Evolutionary conservation across 2,113 vertebrate genomes (phyloP), one percentile per base, ranked within the genome.

Genomic region (Actenoides lindsayi): DNA sequence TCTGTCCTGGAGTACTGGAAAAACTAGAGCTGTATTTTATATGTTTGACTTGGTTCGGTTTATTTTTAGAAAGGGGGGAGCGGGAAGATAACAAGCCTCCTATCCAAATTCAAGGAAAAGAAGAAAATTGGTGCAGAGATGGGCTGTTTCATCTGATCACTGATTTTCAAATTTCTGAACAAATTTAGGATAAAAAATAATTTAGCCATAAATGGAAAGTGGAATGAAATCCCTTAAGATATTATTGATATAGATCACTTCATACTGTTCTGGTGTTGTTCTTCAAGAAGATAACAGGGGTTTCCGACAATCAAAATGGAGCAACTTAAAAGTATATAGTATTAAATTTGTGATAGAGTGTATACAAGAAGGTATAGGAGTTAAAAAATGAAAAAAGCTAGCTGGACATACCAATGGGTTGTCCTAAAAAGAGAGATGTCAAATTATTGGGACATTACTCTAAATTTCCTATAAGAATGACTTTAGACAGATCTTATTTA

Each of bases 11-110:
- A 56, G 28, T 57, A 51, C 16, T 82, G 27, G 33, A 74, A 87
- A 25, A 50, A 50, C 20, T 54, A 53, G 6, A 81, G 11, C 7
- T 48, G 1, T 53, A 23, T 54, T 67, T 71, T 87, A 21, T 64
- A 12, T 7, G 13, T 1, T 20, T 13, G 1, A 1, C 54, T 89
- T 60, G 4, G 19, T 30, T 20, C 11, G 1, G 1, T 60, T 89
- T 60, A 4, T 3, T 60, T 87, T 59, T 35, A 27, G 25, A 41
- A 50, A 31, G 4, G 6, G 13, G 16, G 48, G 13, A 13, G 48
- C 5, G 13, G 41, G 13, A 14, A 35, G 33, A 8, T 15, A 57
- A 13, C 6, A 71, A 86, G 4, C 5, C 5, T 67, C 9, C 50
- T 51, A 51, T 51, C 23, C 24, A 60, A 50, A 73, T 64, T 87